Evolutionary conservation across 2,888 invertebrate genomes (phyloP).

Genomic region (Pseudolycoriella hygida): DNA sequence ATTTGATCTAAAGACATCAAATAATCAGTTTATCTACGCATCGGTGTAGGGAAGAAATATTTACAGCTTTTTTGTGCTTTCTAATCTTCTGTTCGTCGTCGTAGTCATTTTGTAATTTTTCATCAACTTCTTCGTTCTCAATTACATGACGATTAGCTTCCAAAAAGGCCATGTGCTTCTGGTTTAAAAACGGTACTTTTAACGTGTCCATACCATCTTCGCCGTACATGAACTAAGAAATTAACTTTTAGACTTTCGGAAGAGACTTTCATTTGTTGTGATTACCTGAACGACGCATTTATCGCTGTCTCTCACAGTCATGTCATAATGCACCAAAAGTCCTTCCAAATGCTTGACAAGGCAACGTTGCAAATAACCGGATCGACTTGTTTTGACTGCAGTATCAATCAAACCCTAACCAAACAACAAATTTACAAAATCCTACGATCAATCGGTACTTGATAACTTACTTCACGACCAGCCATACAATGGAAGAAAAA

Average conservation of each 20-base stretch:
- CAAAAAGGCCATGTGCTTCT: constrained; percentile 61
- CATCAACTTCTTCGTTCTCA: constrained; percentile 35
- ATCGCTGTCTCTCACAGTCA: constrained; percentile 91
- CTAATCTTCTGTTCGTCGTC: constrained; percentile 30
- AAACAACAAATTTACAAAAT: constrained; percentile 5
- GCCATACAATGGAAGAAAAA: constrained; percentile 99
- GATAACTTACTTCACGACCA: constrained; percentile 68
- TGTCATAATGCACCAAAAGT: constrained; percentile 77
- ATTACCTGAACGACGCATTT: constrained; percentile 73
- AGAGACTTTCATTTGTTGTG: no score
- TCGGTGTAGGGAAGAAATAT: no score
- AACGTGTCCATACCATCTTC: constrained; percentile 86
- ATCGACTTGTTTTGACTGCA: constrained; percentile 96
- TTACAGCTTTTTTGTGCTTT: constrained; percentile 38
- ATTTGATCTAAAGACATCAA: constrained; percentile 24
- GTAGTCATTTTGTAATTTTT: constrained; percentile 37
- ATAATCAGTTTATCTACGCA: no score
- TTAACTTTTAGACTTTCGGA: constrained; percentile 2
- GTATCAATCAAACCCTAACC: constrained; percentile 89
- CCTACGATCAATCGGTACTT: no score
- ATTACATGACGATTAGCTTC: constrained; percentile 60
- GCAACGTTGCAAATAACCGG: constrained; percentile 94
- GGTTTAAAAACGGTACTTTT: constrained; percentile 67
- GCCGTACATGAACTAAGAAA: constrained; percentile 64
- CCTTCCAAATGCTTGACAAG: constrained; percentile 96